Evolutionary conservation across 2,797 vertebrate species (phyloP), one percentile per base, ranked within the genome.

Genomic region (Sebastes vulpes): DNA sequence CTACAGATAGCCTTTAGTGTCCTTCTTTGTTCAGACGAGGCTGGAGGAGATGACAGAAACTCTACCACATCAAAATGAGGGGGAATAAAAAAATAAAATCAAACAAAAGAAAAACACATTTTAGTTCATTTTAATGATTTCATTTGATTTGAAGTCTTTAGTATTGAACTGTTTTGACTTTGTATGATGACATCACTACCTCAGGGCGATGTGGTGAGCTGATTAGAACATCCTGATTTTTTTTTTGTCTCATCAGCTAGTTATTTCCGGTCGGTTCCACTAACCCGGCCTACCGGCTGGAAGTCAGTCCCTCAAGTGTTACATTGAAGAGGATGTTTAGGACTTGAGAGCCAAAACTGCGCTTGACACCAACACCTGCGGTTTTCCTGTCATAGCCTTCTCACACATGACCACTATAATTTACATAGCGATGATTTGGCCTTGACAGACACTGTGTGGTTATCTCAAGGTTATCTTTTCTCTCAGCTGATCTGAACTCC

Each of bases 381-480:
- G 26, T 59, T 75, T 75, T 46, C 42, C 66, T 78, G 9, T 46
- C 29, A 6, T 23, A 54, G 29, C 52, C 48, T 65, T 63, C 25
- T 14, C 35, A 71, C 26, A 46, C 46, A 74, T 53, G 23, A 46
- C 21, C 54, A 16, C 50, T 69, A 4, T 21, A 57, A 73, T 88
- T 76, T 66, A 61, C 59, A 59, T 35, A 67, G 25, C 46, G 60
- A 6, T 77, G 48, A 72, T 61, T 18, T 77, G 42, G 28, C 63
- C 3, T 72, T 80, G 59, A 65, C 56, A 69, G 50, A 68, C 68
- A 54, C 53, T 60, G 2, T 32, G 8, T 35, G 42, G 32, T 77
- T 68, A 82, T 82, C 72, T 84, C 20, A 71, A 54, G 31, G 73
- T 77, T 79, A 75, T 81, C 65, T 87, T 68, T 32, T 38, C 42